These are phyloP conservation scores for Pelosia muscerda DNA, from an alignment of 2,888 invertebrate genomes.

Conservation along the genomic window DNA sequence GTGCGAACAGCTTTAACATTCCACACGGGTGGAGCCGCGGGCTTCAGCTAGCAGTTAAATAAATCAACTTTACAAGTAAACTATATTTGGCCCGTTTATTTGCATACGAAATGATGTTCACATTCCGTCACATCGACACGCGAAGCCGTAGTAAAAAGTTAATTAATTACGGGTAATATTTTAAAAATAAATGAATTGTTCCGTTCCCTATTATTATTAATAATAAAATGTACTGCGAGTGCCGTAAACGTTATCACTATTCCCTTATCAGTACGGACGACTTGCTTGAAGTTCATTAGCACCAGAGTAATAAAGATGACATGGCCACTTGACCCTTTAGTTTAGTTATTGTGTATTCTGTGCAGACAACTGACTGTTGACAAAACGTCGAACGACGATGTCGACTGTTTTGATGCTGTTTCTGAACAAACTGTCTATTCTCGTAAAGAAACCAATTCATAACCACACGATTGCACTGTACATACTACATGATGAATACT, in stretches of 20 bases:
- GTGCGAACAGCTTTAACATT: no score
- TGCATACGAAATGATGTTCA: constrained; percentile 13
- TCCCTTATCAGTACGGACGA: constrained; percentile 47
- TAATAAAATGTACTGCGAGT: constrained; percentile 13
- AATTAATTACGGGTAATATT: constrained; percentile 19
- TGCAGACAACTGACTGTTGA: constrained; percentile 60
- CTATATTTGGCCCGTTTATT: constrained; percentile 9
- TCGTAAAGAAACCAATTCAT: constrained; percentile 43
- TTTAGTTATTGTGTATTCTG: constrained; percentile 67
- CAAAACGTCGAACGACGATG: constrained; percentile 59
- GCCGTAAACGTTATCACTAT: constrained; percentile 19
- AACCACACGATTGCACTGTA: constrained; percentile 31
- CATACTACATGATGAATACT: not conserved
- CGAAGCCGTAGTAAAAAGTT: constrained; percentile 12
- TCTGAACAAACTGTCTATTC: constrained; percentile 42
- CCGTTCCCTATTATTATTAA: constrained; percentile 14
- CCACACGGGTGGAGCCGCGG: no score
- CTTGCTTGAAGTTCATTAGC: constrained; percentile 56
- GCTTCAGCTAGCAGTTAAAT: no score
- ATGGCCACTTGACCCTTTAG: constrained; percentile 37
- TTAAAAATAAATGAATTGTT: constrained; percentile 13
- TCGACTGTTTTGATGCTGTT: constrained; percentile 27
- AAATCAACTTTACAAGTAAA: not conserved
- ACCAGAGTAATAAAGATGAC: constrained; percentile 50
- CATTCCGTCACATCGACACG: constrained; percentile 14